A percentile compares a stretch with the other conserved stretches of the same genome.
phyloP scores from a whole-genome alignment of 92 coral and sea anemone genomes.

The Ricordea florida region DNA sequence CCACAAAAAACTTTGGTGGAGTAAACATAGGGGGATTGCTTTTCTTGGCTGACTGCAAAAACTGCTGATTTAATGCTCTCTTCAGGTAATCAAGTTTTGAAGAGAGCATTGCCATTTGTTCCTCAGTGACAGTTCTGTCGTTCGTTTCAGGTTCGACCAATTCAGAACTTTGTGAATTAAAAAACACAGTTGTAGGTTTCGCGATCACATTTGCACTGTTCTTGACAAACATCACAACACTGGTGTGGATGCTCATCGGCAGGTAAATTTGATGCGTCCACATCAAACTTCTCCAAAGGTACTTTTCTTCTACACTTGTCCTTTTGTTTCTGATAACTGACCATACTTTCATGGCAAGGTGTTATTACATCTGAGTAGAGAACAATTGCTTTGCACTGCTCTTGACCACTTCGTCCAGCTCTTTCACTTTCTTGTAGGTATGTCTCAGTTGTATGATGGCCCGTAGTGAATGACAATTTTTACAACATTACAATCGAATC shows the following conservation, averaged over 20 bases:
- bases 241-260: constrained; percentile 15
- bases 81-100: constrained; percentile 23
- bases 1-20: constrained; percentile 33
- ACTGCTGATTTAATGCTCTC: constrained; percentile 16
- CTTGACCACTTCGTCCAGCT: constrained; percentile 25
- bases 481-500: constrained; percentile 50
- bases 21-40: constrained; percentile 27
- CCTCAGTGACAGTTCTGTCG: constrained; percentile 3
- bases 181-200: constrained; percentile 16
- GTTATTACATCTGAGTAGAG: constrained; percentile 43
- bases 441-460: constrained; percentile 52
- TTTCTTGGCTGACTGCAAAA: constrained; percentile 4
- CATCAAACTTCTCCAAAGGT: constrained; percentile 32
- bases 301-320: constrained; percentile 27
- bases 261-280: not conserved
- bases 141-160: not conserved
- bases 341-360: constrained; percentile 29
- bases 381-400: constrained; percentile 35
- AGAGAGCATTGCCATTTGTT: not conserved
- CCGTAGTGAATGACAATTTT: constrained; percentile 53
- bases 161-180: not conserved
- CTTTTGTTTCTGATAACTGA: constrained; percentile 10
- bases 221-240: constrained; percentile 64
- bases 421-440: constrained; percentile 69
- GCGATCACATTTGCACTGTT: constrained; percentile 48